phyloP scores from a whole-genome alignment of 2,888 invertebrate genomes.

The Pristionchus japonicus region DNA sequence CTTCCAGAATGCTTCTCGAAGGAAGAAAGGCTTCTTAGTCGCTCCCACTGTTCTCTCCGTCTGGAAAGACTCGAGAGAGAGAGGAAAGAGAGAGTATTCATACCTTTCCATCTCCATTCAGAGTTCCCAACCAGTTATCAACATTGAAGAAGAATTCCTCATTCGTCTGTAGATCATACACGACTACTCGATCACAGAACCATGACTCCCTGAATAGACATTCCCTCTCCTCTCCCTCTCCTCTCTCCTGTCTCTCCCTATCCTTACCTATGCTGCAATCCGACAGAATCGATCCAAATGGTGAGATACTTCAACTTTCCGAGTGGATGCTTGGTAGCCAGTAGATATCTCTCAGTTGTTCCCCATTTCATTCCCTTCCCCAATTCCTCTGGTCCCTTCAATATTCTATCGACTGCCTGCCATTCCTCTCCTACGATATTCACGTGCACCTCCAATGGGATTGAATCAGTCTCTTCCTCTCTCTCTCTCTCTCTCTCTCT shows the following conservation, averaged over 20 bases:
- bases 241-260: not conserved
- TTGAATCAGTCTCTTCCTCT: not conserved
- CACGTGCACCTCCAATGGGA: constrained; percentile 52
- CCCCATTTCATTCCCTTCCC: constrained; percentile 61
- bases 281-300: constrained; percentile 61
- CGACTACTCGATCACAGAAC: constrained; percentile 59
- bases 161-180: constrained; percentile 56
- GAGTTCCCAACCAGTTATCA: constrained; percentile 63
- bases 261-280: constrained; percentile 52
- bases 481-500: too few species aligned
- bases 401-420: constrained; percentile 54
- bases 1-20: not conserved
- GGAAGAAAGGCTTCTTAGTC: not conserved
- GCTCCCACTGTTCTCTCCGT: constrained; percentile 5
- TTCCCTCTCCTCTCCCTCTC: not conserved
- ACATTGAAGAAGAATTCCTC: constrained; percentile 59
- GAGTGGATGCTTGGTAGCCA: constrained; percentile 58
- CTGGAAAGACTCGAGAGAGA: too few species aligned
- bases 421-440: constrained; percentile 59
- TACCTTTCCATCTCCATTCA: constrained; percentile 64
- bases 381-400: constrained; percentile 51
- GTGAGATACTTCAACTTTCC: constrained; percentile 58
- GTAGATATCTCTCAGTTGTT: constrained; percentile 57
- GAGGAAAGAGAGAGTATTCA: not conserved
- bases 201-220: constrained; percentile 56